Base-by-base conservation (phyloP, 2,888 invertebrate genomes). In the Geotrupes spiniger region DNA sequence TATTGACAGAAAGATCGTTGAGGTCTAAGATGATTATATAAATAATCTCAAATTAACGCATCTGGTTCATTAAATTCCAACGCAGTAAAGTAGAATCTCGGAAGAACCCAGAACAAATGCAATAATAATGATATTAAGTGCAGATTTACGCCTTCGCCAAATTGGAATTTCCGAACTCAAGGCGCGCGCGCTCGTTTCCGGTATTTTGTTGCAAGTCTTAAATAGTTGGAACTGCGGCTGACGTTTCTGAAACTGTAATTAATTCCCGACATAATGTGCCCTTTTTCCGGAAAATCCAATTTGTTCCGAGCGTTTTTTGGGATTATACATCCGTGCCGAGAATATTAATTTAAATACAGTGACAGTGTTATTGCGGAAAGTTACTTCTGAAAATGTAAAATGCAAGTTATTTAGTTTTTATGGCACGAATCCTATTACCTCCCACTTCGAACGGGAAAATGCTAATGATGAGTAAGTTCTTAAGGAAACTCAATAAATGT, bases 91-190 rank as follows among this genome's bases (percentile, higher is more conserved):
- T n/a, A n/a, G n/a, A n/a, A n/a, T n/a, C n/a, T n/a, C n/a, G n/a
- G n/a, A 21, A 6, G 21, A 21, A 21, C 3, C 6, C 6, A 61
- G 58, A 59, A 58, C 59, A 57, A 55, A 53, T 49, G 61, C 53
- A 62, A 61, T 61, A 64, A 63, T 64, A 63, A 63, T 63, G 63
- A 64, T 63, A 64, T 64, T 64, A 64, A 63, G 60, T 59, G 50
- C 57, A 63, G 63, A 64, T 64, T 64, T 64, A 64, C 63, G 63
- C 38, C 38, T 8, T 16, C 5, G 21, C 38, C 16, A 16, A 38
- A 38, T 38, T 38, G 14, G 17, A 38, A 14, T 38, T 38, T 38
- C 25, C 8, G n/a, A n/a, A n/a, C n/a, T n/a, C n/a, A 25, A 17
- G 38, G 9, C 38, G 38, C 25, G 12, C 38, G 38, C 17, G 12